Evolutionary conservation across 2,888 invertebrate species (phyloP), one percentile per base, ranked within the genome.

Genomic region (Brachyopa scutellaris): DNA sequence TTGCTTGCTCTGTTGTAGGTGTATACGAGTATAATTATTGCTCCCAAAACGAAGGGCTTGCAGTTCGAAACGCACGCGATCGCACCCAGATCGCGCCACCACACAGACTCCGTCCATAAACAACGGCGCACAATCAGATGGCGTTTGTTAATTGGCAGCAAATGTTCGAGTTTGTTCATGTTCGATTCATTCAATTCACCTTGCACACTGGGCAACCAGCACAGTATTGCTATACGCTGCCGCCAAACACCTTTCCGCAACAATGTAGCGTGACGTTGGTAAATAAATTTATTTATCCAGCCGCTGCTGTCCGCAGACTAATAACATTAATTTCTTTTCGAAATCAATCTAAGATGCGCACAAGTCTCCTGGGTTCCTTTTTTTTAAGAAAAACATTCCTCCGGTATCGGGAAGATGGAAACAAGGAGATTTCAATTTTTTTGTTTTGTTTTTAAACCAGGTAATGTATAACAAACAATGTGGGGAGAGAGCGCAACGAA

Each of bases 121-220:
- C 74, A 66, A 74, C 49, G 42, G 15, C 21, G n/a, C 38, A 15
- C 47, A 74, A 74, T 74, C 74, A 42, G 74, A 66, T 59, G 66
- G 61, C 61, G 51, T 66, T 74, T 74, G 57, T 74, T 74, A 74
- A 74, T 74, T 74, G 74, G 51, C 64, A 66, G 57, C 49, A 53
- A 45, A 40, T 62, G 55, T 38, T 73, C 15, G 57, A 51, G n/a
- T 29, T 23, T 64, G 53, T 55, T 47, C 55, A 64, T 64, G 45
- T 73, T 38, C 26, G 15, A 47, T 31, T 45, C 72, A 42, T 73
- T 38, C 26, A 13, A 47, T 31, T 45, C 72, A 42, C 55, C 53
- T 53, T 61, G 23, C 45, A 36, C 8, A 36, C 8, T 42, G 42
- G 11, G 45, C 61, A 23, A 26, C 8, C 49, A 17, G 19, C 19